Base-by-base conservation (phyloP, 2,888 invertebrate genomes). In the Nomada flava region DNA sequence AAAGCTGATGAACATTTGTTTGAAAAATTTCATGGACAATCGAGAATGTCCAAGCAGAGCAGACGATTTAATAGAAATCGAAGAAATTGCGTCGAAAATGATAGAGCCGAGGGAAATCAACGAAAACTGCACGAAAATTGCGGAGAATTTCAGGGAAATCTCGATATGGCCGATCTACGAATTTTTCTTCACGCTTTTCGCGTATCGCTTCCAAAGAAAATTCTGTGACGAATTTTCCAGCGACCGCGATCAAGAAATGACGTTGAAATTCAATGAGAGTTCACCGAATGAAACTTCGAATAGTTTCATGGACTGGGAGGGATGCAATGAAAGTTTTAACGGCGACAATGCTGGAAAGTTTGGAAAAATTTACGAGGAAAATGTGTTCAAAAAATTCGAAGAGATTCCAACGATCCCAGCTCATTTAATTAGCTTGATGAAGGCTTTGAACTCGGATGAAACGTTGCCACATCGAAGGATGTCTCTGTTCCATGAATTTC, bases 91-190 rank as follows among this genome's bases (percentile, higher is more conserved):
- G 7, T 55, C 86, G 4, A 68, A 71, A 76, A 18, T 84, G 76
- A 2, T 57, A 79, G 71, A 85, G 75, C 57, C 79, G 10, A 73
- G 69, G 42, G 71, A 79, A 26, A 26, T 29, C 20, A 20, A 68
- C 10, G 68, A 23, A 18, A 64, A 44, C 64, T 42, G 10, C 29
- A 55, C 53, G 20, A 59, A 36, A 15, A 26, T 20, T 44, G 64
- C 71, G 88, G 2, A 82, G 87, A 91, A 2, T 82, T 94, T 29
- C 89, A 92, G 13, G 75, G 92, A 60, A 89, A 94, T 89, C 13
- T 23, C 89, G 94, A 95, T 96, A 3, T 92, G 96, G 83, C 96
- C 96, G 79, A 90, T 96, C 59, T 95, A 95, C 84, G 94, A 95
- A 18, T 95, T 95, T 77, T 90, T 95, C 10, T 91, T 95, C 59